Conservation (phyloP, 1,140 invertebrate species). For the Cherax destructor region DNA sequence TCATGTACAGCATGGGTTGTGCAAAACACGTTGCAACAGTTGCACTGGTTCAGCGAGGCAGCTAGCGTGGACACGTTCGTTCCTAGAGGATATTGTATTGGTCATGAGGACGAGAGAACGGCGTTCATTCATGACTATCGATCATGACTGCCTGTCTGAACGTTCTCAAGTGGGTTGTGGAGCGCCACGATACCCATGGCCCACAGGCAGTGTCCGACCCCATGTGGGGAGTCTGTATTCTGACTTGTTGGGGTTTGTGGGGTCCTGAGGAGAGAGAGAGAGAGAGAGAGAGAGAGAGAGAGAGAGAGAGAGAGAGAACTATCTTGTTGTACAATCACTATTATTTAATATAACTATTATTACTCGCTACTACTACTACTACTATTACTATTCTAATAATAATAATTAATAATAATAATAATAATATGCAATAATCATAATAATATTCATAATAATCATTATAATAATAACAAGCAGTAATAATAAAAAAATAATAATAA, state of each 20-base stretch:
- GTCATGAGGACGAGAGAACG: conserved; percentile 85
- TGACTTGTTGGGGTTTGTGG: not conserved
- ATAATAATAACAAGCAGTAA: too few species aligned
- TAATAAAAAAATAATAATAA: too few species aligned
- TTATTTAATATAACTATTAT: too few species aligned
- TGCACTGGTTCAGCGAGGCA: conserved; percentile 92
- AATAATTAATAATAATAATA: too few species aligned
- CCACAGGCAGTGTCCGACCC: conserved; percentile 45
- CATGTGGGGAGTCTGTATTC: conserved; percentile 58
- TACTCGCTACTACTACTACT: too few species aligned
- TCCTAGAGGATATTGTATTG: conserved; percentile 87
- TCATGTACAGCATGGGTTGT: conserved; percentile 78
- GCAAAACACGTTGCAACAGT: conserved; percentile 87
- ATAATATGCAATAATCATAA: too few species aligned
- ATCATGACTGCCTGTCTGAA: conserved; percentile 89
- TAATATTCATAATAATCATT: too few species aligned
- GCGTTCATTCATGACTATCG: conserved; percentile 94
- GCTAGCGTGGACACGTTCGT: conserved; percentile 87
- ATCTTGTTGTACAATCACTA: too few species aligned
- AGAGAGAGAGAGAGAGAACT: conserved; percentile 14
- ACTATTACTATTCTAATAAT: too few species aligned
- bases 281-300: conserved; percentile 18
- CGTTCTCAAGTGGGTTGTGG: conserved; percentile 84
- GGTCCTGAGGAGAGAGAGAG: not conserved
- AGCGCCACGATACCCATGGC: conserved; percentile 45